Evolutionary conservation across 2,797 vertebrate species (phyloP).

Genomic region (Acrossocheilus wenchowensis): DNA sequence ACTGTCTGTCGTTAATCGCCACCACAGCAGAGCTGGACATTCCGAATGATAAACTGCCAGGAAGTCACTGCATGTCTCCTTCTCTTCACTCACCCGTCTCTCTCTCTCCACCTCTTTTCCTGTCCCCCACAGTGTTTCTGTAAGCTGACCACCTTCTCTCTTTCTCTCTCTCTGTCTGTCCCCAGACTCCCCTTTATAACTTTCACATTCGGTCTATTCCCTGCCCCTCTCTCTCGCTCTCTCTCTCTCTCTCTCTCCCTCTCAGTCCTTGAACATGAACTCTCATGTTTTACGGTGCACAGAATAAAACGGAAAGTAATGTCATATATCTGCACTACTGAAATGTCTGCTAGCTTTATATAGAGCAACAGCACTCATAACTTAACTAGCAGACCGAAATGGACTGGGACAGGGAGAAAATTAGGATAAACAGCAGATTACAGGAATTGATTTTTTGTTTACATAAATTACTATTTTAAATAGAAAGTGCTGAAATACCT

Average conservation of each 20-base stretch:
- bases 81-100: neutral
- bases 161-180: neutral
- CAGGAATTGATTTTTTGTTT: neutral
- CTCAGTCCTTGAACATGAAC: slow-evolving; percentile 15
- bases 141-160: neutral
- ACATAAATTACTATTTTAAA: neutral
- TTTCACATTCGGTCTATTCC: slow-evolving; percentile 22
- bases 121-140: slow-evolving; percentile 27
- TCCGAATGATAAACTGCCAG: slow-evolving; percentile 61
- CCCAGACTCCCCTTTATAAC: slow-evolving; percentile 18
- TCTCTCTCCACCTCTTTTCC: neutral
- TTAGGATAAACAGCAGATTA: neutral
- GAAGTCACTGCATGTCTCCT: slow-evolving; percentile 19
- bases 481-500: slow-evolving; percentile 5
- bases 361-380: slow-evolving; percentile 26
- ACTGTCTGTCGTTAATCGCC: slow-evolving; percentile 74
- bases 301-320: slow-evolving; percentile 27
- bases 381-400: neutral
- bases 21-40: slow-evolving; percentile 68
- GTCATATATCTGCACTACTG: slow-evolving; percentile 1
- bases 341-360: slow-evolving; percentile 33
- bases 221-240: neutral
- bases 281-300: slow-evolving; percentile 18
- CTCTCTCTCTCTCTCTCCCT: slow-evolving; percentile 13
- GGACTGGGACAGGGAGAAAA: neutral